Base-by-base conservation (phyloP, 2,888 invertebrate genomes). In the Temnothorax unifasciatus region DNA sequence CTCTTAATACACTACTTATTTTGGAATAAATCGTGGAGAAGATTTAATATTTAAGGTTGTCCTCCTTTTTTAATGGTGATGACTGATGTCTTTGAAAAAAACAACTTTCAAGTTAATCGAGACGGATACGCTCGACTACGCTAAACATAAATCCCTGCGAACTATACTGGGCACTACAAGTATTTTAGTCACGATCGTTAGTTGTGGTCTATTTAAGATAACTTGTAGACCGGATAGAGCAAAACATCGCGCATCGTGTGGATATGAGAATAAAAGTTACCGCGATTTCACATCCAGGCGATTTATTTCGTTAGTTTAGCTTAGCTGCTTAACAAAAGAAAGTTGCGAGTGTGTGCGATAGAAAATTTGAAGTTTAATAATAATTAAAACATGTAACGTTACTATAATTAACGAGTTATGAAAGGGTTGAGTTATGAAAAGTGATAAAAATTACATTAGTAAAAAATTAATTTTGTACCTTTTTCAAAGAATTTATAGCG, bases 81-180 rank as follows among this genome's bases (percentile, higher is more conserved):
- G 21, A 75, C 29, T 21, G 18, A 54, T 75, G 11, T 76, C 21
- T 38, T 54, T 29, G 21, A n/a, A 63, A 52, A 52, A 75, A 64
- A 75, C 59, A 50, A 75, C 54, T 75, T 74, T 76, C 82, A 38
- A 76, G 25, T 76, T 85, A 82, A 15, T 34, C 69, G 15, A 79
- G 21, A 87, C 82, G 82, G 87, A 90, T 84, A 86, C 79, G 77
- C 66, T 89, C 34, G 87, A 89, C 47, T 69, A 88, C 73, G 44
- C 88, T 89, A 88, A 91, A 92, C 91, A 90, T 91, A 89, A 92
- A 90, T 91, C 85, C 76, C 47, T 59, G 15, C 15, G 50, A 57
- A 71, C 38, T 41, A 74, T 74, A 61, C 57, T 25, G 52, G 64
- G 34, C 52, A 68, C 61, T 57, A 68, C 34, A 69, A 47, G 61